Evolutionary conservation across 2,888 invertebrate species (phyloP).

Genomic region (Eugnorisma glareosa): DNA sequence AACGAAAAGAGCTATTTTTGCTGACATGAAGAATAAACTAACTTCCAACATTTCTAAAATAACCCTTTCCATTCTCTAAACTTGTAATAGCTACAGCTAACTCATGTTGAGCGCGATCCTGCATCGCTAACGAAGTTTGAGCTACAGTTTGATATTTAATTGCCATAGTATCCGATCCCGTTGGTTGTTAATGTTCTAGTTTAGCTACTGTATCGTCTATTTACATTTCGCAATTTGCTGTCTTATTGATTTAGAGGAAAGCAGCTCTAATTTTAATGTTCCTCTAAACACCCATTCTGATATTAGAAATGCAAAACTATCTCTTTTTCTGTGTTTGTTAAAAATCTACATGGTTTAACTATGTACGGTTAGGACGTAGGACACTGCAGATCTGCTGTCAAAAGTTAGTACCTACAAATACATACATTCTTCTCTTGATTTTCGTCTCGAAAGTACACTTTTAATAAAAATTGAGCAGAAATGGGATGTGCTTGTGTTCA

Average conservation of each 20-base stretch:
- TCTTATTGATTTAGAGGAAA: not conserved
- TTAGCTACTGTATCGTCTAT: conserved; percentile 32
- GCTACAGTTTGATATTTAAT: conserved; percentile 40
- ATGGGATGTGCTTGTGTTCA: conserved; percentile 12
- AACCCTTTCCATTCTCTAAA: conserved; percentile 12
- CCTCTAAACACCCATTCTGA: not conserved
- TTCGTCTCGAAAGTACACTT: not conserved
- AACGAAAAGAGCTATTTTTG: not conserved
- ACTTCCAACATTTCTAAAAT: not conserved
- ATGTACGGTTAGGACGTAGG: not conserved
- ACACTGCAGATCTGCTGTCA: not conserved
- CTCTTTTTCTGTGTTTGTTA: not conserved
- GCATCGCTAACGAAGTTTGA: conserved; percentile 45
- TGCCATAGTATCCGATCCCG: conserved; percentile 49
- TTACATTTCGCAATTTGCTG: not conserved
- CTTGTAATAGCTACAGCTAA: conserved; percentile 26
- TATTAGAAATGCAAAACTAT: not conserved
- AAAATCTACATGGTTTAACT: not conserved
- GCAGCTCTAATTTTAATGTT: not conserved
- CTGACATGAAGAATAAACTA: not conserved
- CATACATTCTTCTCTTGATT: not conserved
- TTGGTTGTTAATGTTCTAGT: conserved; percentile 44
- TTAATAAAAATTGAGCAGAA: not conserved
- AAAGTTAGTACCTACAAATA: not conserved
- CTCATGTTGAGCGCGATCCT: conserved; percentile 26